Base-by-base conservation (phyloP, 1,140 invertebrate genomes). In the Hyphantria cunea region DNA sequence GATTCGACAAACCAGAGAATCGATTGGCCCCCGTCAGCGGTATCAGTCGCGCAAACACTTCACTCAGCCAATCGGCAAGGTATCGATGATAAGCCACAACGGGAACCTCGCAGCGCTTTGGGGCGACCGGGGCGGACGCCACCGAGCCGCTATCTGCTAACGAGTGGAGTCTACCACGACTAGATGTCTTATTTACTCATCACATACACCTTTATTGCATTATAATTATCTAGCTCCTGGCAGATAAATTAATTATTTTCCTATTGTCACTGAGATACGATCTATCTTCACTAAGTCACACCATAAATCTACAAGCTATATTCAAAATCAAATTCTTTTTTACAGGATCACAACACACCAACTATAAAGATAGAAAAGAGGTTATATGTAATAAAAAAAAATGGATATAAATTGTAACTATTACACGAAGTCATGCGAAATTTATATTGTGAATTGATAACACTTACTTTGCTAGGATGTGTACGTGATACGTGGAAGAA, bases 11-110 rank as follows among this genome's bases (percentile, higher is more conserved):
- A 75, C 73, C 80, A 68, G 74, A 74, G 73, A 85, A 87, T 89
- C 82, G 83, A 90, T 90, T 89, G 87, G 86, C 85, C 68, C 76
- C 71, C 76, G 76, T 73, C 34, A 49, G 50, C 67, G 65, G 54
- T 87, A 90, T 87, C 84, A 70, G 65, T 58, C 72, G 74, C 78
- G 81, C 84, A 90, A 89, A 90, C 87, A 90, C 87, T 87, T 68
- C 75, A 84, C 61, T 78, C 82, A 68, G 68, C 87, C 87, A 89
- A 90, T 90, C 78, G 73, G 80, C 66, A 78, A 71, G 66, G 68
- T 68, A 78, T 80, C 70, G 67, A 45, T 69, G 83, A 87, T 84
- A 85, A 85, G 75, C 64, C 14, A 0, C 33, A 15, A 33, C 55
- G 32, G 68, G 60, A 53, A 47, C 52, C 58, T 54, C 44, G 62